These are phyloP conservation scores for Hydrolagus colliei DNA, from an alignment of 2,797 vertebrate genomes.

Conservation along the genomic window DNA sequence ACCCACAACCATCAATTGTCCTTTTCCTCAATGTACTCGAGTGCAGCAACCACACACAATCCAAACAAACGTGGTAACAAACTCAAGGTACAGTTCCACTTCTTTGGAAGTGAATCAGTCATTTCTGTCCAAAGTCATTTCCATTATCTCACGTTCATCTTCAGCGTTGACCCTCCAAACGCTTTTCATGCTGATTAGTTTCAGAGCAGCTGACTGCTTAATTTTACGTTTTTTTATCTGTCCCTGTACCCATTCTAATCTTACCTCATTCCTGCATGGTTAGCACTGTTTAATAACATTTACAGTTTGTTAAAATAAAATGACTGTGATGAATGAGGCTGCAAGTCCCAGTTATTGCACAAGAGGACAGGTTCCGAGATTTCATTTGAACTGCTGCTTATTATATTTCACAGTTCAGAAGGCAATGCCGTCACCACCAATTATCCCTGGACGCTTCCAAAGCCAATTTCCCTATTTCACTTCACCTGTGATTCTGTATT, in stretches of 20 bases:
- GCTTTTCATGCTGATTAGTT: too few species aligned
- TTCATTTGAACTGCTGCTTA: neutral
- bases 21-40: neutral
- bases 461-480: neutral
- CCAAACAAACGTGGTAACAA: too few species aligned
- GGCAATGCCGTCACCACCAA: neutral
- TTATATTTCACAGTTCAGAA: conserved; percentile 1
- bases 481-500: too few species aligned
- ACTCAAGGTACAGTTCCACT: too few species aligned
- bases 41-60: neutral
- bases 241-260: neutral
- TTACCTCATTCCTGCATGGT: neutral
- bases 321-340: neutral
- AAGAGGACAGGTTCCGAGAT: neutral
- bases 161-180: neutral
- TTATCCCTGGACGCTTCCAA: neutral
- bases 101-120: too few species aligned
- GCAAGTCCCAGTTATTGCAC: neutral
- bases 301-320: neutral
- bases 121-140: neutral
- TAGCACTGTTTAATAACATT: neutral
- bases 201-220: neutral
- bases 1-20: too few species aligned
- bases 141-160: neutral
- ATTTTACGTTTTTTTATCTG: neutral